Evolutionary conservation across 2,113 vertebrate species (phyloP), one percentile per base, ranked within the genome.

Genomic region (Neodontobutis hainanensis): DNA sequence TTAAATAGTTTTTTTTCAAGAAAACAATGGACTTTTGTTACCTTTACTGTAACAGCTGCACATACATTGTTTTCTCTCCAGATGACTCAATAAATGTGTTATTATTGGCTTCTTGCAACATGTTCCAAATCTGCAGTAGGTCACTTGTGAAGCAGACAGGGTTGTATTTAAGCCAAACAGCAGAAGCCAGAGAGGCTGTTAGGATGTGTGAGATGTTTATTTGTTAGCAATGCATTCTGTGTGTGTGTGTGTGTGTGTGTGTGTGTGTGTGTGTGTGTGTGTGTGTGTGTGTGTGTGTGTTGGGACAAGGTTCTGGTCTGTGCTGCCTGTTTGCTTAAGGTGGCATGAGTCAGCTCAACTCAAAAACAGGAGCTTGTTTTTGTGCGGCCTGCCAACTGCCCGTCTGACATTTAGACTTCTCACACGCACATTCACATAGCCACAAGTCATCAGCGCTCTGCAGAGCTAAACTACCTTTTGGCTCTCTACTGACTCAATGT

Each of bases 241-340:
- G 64, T 42, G 27, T 73, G 61, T 78, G 48, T 62, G 35, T 75
- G 43, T 66, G 67, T 70, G 35, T 62, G 52, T 58, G 44, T 52
- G 16, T 69, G 43, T 57, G 27, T 69, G 65, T 67, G 27, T 71
- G 62, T 61, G 70, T 65, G 60, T 67, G 40, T 35, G 47, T 71
- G n/a, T n/a, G n/a, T 85, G 66, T 55, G 64, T 42, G 27, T n/a
- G n/a, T n/a, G n/a, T 62, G 49, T 32, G 51, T 2, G 44, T 53
- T n/a, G 56, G 81, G 70, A 92, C 90, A 93, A 92, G 86, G 90
- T 83, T 79, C 73, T 79, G 85, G 85, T 91, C 77, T 93, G 89
- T 91, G 81, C 75, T 90, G 59, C 60, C 64, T 91, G 84, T 93
- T 92, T 93, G 91, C 77, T 86, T 77, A 90, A 88, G 89, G 83